A percentile compares a stretch with the other conserved stretches of the same genome.
These are phyloP conservation scores for Erythrocercus mccallii DNA, from an alignment of 2,113 vertebrate species.

Conservation along the genomic window DNA sequence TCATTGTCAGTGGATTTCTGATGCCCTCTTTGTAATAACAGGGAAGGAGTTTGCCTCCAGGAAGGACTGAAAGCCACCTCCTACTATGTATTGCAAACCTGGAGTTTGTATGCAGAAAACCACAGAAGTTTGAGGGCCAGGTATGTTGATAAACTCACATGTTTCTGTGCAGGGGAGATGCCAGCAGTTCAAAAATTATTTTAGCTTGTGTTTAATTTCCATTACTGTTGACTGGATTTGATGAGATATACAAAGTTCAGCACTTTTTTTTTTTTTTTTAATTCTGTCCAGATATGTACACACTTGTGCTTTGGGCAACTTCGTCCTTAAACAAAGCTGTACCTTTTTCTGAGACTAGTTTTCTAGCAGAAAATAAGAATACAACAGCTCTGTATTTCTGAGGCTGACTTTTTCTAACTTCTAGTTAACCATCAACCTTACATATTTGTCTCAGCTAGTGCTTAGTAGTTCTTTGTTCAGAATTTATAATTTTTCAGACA, in stretches of 20 bases:
- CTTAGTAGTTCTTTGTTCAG: background rate
- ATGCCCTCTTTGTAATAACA: background rate
- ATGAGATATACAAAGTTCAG: background rate
- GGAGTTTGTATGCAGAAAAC: background rate
- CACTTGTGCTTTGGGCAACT: background rate
- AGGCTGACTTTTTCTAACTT: background rate
- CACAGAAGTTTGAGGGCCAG: background rate
- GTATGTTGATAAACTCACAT: background rate
- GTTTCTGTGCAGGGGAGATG: background rate
- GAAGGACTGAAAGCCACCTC: background rate
- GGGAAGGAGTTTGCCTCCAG: background rate
- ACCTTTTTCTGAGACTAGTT: background rate
- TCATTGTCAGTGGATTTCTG: background rate
- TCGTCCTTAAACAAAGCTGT: background rate
- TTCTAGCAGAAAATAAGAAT: background rate
- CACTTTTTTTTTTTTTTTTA: background rate
- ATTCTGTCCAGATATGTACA: background rate
- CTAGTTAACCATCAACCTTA: background rate
- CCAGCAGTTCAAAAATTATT: background rate
- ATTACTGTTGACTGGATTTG: background rate
- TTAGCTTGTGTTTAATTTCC: background rate
- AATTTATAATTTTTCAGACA: background rate
- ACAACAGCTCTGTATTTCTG: background rate
- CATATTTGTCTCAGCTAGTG: background rate
- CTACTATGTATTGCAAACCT: background rate